phyloP scores from a whole-genome alignment of 2,797 vertebrate genomes.

The Graptemys geographica region DNA sequence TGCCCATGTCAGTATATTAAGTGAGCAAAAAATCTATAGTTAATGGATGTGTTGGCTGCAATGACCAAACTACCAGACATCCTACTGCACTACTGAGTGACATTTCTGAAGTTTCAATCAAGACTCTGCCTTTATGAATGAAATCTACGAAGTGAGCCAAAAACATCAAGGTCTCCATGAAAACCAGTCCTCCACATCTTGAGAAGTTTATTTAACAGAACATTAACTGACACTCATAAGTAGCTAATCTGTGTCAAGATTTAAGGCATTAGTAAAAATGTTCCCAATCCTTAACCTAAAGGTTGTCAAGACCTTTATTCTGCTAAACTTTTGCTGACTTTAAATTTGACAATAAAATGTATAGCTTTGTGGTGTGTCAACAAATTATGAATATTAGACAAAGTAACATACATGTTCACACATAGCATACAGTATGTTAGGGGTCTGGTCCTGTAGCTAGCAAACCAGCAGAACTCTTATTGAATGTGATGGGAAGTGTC shows the following conservation, averaged over 20 bases:
- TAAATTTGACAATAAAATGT: slow-evolving; percentile 21
- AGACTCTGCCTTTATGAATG: slow-evolving; percentile 60
- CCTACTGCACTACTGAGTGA: slow-evolving; percentile 52
- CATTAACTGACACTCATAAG: slow-evolving; percentile 67
- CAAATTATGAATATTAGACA: not conserved
- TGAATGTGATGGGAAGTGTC: not conserved
- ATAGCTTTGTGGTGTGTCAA: not conserved
- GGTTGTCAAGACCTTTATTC: slow-evolving; percentile 29
- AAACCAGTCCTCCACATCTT: slow-evolving; percentile 53
- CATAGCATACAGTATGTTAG: not conserved
- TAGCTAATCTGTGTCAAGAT: slow-evolving; percentile 65
- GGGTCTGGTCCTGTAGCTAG: not conserved
- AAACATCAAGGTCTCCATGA: slow-evolving; percentile 61
- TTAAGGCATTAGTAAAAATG: slow-evolving; percentile 61
- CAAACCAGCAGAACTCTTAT: not conserved
- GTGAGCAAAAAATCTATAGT: slow-evolving; percentile 30
- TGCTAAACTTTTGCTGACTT: slow-evolving; percentile 17
- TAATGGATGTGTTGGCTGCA: slow-evolving; percentile 59
- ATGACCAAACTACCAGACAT: slow-evolving; percentile 43
- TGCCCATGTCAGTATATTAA: slow-evolving; percentile 18
- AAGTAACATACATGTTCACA: not conserved
- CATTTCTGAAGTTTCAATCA: slow-evolving; percentile 78
- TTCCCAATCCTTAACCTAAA: slow-evolving; percentile 56
- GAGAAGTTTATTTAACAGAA: slow-evolving; percentile 76
- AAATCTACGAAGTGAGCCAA: slow-evolving; percentile 68